Evolutionary conservation across 2,888 invertebrate genomes (phyloP).

Genomic region (Parnassius glacialis): DNA sequence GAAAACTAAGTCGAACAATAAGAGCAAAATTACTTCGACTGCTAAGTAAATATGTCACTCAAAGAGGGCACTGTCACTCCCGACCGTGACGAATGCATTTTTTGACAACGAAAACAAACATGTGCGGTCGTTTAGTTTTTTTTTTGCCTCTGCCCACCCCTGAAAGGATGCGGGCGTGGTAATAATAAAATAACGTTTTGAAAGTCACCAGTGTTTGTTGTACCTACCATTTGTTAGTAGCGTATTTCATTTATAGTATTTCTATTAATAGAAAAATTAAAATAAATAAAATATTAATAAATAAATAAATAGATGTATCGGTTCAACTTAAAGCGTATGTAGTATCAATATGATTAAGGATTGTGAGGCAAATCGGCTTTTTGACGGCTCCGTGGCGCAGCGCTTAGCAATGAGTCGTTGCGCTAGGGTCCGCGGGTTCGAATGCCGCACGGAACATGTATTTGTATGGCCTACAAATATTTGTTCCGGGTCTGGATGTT

Average conservation of each 20-base stretch:
- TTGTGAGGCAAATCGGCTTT: no score
- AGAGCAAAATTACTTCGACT: neutral
- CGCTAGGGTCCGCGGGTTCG: no score
- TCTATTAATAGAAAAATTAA: no score
- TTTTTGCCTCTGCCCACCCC: slow-evolving; percentile 29
- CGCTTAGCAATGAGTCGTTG: no score
- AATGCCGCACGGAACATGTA: no score
- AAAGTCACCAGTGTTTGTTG: slow-evolving; percentile 44
- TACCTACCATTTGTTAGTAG: slow-evolving; percentile 25
- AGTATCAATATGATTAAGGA: no score
- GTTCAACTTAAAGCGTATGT: no score
- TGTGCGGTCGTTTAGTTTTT: slow-evolving; percentile 33
- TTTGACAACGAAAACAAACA: slow-evolving; percentile 65
- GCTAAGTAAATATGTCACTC: slow-evolving; percentile 36
- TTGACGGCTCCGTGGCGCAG: no score
- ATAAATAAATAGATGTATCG: no score
- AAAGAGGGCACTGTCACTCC: slow-evolving; percentile 28
- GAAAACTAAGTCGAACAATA: neutral
- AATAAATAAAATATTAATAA: no score
- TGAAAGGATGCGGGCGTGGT: slow-evolving; percentile 51
- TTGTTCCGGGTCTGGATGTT: no score
- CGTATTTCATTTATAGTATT: neutral
- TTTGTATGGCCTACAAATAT: no score
- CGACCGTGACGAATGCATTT: slow-evolving; percentile 55
- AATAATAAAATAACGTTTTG: slow-evolving; percentile 47